A percentile compares a stretch with the other conserved stretches of the same genome.
Evolutionary conservation across 2,797 vertebrate species (phyloP).

Genomic region (Ispidina lecontei): DNA sequence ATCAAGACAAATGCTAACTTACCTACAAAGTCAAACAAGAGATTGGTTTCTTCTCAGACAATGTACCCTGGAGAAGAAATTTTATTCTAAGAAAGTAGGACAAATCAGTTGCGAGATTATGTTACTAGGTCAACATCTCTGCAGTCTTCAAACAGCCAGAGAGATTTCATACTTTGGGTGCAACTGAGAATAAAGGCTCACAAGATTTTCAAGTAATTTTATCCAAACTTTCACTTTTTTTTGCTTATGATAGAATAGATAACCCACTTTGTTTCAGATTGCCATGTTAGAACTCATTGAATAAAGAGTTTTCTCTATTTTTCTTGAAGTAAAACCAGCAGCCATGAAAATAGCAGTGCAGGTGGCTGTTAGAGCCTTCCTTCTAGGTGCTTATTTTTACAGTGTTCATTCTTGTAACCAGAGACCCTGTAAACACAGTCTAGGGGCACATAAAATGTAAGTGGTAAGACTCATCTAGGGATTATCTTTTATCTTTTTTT

Average conservation of each 20-base stretch:
- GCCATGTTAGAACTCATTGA: accelerated
- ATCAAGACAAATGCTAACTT: not conserved
- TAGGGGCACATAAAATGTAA: not conserved
- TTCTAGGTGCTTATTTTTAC: not conserved
- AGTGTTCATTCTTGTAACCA: not conserved
- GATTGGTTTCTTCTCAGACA: not conserved
- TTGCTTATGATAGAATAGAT: not conserved
- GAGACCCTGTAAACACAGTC: not conserved
- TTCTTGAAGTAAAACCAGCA: not conserved
- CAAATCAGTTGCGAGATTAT: not conserved
- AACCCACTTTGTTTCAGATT: not conserved
- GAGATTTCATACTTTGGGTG: not conserved
- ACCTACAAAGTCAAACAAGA: not conserved
- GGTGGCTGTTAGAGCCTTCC: not conserved
- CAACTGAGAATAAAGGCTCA: not conserved
- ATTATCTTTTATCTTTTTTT: not conserved
- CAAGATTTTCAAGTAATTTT: not conserved
- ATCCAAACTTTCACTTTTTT: not conserved
- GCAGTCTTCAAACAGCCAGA: not conserved
- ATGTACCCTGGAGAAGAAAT: not conserved
- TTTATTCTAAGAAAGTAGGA: not conserved
- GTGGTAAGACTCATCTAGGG: not conserved
- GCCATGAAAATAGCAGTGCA: not conserved
- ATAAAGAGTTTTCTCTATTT: not conserved
- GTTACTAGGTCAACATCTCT: not conserved